Evolutionary conservation across 2,888 invertebrate species (phyloP).

Genomic region (Drosophila phalerata): DNA sequence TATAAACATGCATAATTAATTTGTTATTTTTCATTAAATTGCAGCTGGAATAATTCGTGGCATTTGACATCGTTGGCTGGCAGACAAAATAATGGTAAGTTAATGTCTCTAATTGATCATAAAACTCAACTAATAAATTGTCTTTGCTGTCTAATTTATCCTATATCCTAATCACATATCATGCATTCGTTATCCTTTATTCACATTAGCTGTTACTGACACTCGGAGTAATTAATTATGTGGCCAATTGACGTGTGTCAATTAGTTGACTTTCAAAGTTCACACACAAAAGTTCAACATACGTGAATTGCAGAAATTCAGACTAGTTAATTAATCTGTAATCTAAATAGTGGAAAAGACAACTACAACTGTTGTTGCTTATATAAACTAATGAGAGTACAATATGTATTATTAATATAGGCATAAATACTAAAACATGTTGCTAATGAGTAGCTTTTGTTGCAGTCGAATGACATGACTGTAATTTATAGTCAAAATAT

Average conservation of each 20-base stretch:
- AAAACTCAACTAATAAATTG: constrained; percentile 1
- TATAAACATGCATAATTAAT: constrained; percentile 5
- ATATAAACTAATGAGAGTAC: constrained; percentile 1
- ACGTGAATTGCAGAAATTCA: constrained; percentile 3
- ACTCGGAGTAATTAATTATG: constrained; percentile 46
- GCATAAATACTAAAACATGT: constrained; percentile 9
- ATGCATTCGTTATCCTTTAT: constrained; percentile 1
- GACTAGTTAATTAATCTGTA: constrained; percentile 21
- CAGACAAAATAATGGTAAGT: constrained; percentile 69
- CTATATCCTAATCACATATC: constrained; percentile 1
- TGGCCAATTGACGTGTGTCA: constrained; percentile 66
- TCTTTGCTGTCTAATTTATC: constrained; percentile 9
- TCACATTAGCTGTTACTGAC: constrained; percentile 19
- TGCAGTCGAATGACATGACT: constrained; percentile 20
- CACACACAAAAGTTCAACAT: constrained; percentile 7
- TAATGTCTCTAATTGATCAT: background rate
- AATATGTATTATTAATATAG: constrained; percentile 14
- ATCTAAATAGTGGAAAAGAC: constrained; percentile 6
- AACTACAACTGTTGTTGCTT: constrained; percentile 10
- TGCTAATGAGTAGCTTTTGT: constrained; percentile 4
- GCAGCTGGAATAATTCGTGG: constrained; percentile 49
- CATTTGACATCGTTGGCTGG: constrained; percentile 39
- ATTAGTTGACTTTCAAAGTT: constrained; percentile 46
- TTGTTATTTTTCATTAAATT: constrained; percentile 22
- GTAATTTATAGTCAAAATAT: constrained; percentile 35